Evolutionary conservation across 2,888 invertebrate species (phyloP).

Genomic region (Polyploca ridens): DNA sequence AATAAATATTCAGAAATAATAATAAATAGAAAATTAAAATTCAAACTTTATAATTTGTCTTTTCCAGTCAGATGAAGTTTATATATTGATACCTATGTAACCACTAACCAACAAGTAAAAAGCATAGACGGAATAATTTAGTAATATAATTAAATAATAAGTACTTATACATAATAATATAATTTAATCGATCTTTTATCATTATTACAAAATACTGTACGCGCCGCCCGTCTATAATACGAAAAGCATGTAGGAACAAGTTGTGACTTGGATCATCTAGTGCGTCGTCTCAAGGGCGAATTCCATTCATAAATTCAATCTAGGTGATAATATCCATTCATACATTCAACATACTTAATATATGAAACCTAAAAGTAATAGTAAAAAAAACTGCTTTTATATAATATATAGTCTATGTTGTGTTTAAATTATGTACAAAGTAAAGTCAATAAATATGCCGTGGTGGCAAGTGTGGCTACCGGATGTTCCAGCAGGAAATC

Average conservation of each 20-base stretch:
- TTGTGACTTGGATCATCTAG: constrained; percentile 37
- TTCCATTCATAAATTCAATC: constrained; percentile 22
- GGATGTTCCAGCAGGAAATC: constrained; percentile 55
- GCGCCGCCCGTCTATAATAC: not conserved
- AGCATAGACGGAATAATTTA: too few relatives aligned
- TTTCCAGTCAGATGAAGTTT: too few relatives aligned
- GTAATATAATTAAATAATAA: too few relatives aligned
- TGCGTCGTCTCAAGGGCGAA: constrained; percentile 24
- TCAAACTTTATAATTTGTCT: too few relatives aligned
- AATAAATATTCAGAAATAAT: too few relatives aligned
- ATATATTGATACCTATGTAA: too few relatives aligned
- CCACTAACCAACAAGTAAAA: too few relatives aligned
- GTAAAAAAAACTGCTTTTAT: not conserved
- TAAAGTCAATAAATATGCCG: constrained; percentile 18
- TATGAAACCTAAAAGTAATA: not conserved
- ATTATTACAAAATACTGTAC: not conserved
- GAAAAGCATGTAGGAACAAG: constrained; percentile 47
- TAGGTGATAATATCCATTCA: constrained; percentile 19
- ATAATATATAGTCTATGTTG: too few relatives aligned
- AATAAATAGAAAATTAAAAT: too few relatives aligned
- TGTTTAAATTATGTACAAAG: not conserved
- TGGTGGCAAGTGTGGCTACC: constrained; percentile 40
- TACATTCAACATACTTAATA: not conserved
- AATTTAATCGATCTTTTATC: not conserved
- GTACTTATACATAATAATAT: not conserved